Evolutionary conservation across 2,113 vertebrate genomes (phyloP), one percentile per base, ranked within the genome.

Genomic region (Hymenochirus boettgeri): DNA sequence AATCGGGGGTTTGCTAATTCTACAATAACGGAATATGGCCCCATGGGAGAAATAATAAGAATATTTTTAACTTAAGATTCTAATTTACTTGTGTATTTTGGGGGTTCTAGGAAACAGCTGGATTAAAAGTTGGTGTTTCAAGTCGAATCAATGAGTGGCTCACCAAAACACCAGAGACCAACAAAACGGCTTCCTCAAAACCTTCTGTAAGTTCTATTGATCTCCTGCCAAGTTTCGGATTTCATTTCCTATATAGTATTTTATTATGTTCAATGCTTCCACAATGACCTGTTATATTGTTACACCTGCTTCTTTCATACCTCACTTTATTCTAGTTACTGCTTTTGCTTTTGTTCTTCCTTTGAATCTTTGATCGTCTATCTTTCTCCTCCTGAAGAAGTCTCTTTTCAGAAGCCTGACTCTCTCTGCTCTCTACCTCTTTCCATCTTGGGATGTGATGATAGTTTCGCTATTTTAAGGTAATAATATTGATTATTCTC

Each of bases 81-180:
- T n/a, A n/a, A n/a, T n/a, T n/a, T n/a, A n/a, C n/a, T n/a, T n/a
- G n/a, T n/a, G n/a, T n/a, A n/a, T n/a, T n/a, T 42, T 53, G 59
- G 2, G 66, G 33, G 59, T 79, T 83, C 33, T 80, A 99, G 96
- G 96, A 99, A 88, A 91, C 94, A 58, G 93, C 94, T 76, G 93
- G 91, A 31, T 87, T 99, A 79, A 99, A 99, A 75, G 92, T 97
- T 70, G 96, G 95, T 22, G 94, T 98, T 70, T 96, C 95, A 7
- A 96, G 92, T 76, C 95, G 96, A 75, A 98, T 99, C 87, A 99
- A 89, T 0, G 95, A 98, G 77, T 99, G 95, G 96, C 83, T 99
- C 80, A 99, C 91, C 64, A 99, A 98, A 89, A 95, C 94, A 71
- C 96, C 95, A 2, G 95, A 99, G 65, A 77, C 87, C 61, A 86